Evolutionary conservation across 2,797 vertebrate genomes (phyloP).

Genomic region (Phalanger gymnotis): DNA sequence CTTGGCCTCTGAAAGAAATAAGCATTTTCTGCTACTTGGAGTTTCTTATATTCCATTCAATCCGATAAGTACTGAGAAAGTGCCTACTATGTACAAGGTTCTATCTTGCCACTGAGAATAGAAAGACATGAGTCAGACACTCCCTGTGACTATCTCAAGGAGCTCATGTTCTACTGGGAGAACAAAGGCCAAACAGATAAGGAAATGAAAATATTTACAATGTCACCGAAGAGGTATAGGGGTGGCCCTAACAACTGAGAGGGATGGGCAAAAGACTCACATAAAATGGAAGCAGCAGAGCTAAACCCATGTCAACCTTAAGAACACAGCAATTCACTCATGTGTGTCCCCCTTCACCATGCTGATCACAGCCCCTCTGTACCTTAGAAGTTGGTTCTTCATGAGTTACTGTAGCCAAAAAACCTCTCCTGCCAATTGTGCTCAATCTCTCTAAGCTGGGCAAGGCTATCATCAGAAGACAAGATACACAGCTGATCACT

Average conservation of each 20-base stretch:
- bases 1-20: background rate
- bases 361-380: background rate
- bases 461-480: background rate
- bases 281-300: background rate
- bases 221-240: background rate
- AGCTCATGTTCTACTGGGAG: background rate
- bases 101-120: background rate
- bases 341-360: background rate
- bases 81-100: background rate
- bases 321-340: background rate
- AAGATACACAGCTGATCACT: background rate
- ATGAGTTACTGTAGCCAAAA: background rate
- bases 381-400: background rate
- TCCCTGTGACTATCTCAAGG: background rate
- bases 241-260: no score
- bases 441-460: background rate
- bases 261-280: background rate
- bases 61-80: constrained; percentile 1
- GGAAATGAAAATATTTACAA: background rate
- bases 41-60: background rate
- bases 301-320: background rate
- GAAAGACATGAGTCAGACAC: background rate
- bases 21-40: constrained; percentile 19
- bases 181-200: background rate
- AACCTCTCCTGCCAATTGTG: background rate